These are phyloP conservation scores for Galerucella nymphaeae DNA, from an alignment of 2,888 invertebrate species.

Conservation along the genomic window DNA sequence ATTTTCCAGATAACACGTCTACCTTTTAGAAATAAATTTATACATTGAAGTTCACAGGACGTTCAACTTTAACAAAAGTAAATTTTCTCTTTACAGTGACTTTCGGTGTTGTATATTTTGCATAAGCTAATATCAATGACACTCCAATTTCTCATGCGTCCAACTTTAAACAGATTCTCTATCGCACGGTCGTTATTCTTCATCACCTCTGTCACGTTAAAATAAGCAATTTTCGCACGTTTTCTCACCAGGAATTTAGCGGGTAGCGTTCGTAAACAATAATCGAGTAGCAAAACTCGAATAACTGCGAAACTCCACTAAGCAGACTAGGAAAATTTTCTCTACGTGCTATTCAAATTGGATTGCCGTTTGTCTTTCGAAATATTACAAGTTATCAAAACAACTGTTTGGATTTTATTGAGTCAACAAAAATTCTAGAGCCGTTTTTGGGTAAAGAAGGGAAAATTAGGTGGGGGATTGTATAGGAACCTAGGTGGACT, in stretches of 20 bases:
- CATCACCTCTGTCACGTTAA: constrained; percentile 16
- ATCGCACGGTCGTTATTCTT: constrained; percentile 12
- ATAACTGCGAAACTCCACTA: not conserved
- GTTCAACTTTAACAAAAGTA: not conserved
- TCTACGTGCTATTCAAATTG: constrained; percentile 1
- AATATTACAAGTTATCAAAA: not conserved
- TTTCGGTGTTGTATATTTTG: constrained; percentile 1
- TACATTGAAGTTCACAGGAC: no score
- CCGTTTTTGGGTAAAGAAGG: no score
- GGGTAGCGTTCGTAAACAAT: constrained; percentile 1
- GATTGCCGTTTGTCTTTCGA: not conserved
- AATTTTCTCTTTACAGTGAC: not conserved
- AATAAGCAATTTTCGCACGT: constrained; percentile 20
- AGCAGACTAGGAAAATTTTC: not conserved
- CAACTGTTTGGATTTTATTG: no score
- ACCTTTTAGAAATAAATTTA: no score
- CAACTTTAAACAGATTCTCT: constrained; percentile 9
- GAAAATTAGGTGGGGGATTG: no score
- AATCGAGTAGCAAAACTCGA: constrained; percentile 2
- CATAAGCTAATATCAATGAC: constrained; percentile 4
- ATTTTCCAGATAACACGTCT: no score
- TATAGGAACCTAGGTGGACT: no score
- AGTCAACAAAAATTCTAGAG: no score
- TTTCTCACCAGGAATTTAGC: constrained; percentile 11
- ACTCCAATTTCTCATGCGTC: constrained; percentile 2